These are phyloP conservation scores for Anneissia japonica DNA, from an alignment of 35 echinoderm and acorn worm species.

Conservation along the genomic window DNA sequence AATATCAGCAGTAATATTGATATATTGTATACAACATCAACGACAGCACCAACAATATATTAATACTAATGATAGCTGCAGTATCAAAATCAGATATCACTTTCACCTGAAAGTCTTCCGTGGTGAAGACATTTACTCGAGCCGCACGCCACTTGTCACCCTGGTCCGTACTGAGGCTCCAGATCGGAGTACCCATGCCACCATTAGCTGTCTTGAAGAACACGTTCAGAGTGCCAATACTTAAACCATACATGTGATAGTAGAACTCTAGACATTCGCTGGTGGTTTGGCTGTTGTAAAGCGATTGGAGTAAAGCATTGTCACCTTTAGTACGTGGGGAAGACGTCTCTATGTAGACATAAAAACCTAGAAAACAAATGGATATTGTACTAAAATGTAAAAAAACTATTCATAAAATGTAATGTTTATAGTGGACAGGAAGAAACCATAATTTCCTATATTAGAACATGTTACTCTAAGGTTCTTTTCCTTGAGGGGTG, in stretches of 20 bases:
- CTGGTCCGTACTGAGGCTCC: not conserved
- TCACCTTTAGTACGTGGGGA: slow-evolving; percentile 12
- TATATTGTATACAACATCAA: no score
- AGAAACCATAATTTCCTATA: no score
- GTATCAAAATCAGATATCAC: no score
- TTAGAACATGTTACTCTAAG: no score
- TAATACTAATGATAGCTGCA: no score
- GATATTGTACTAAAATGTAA: no score
- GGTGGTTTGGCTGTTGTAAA: not conserved
- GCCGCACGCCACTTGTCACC: not conserved
- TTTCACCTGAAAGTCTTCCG: not conserved
- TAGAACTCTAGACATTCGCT: slow-evolving; percentile 57
- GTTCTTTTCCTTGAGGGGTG: no score
- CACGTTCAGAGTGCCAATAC: slow-evolving; percentile 56
- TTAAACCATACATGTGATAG: slow-evolving; percentile 83
- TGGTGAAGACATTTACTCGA: not conserved
- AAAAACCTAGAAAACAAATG: slow-evolving; percentile 8
- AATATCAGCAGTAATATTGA: no score
- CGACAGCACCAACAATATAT: no score
- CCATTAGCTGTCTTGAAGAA: not conserved
- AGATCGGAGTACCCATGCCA: not conserved
- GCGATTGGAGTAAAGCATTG: slow-evolving; percentile 14
- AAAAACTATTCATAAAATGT: no score
- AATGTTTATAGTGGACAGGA: no score
- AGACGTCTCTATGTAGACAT: slow-evolving; percentile 35